A percentile compares a stretch with the other conserved stretches of the same genome.
phyloP scores from a whole-genome alignment of 1,140 invertebrate genomes.

The Harlomillsia oculata region DNA sequence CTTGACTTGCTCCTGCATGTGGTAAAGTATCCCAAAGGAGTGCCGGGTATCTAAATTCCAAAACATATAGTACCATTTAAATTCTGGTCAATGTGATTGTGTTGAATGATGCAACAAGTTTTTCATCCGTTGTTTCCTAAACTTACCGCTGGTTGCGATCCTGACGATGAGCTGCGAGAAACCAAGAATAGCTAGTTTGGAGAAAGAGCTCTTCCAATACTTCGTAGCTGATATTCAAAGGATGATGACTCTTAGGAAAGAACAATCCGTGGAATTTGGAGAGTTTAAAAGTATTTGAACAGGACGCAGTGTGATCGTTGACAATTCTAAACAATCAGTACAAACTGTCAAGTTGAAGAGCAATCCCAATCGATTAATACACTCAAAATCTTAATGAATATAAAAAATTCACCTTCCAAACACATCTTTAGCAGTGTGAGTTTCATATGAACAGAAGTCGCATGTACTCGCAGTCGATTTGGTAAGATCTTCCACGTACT shows the following conservation, averaged over 20 bases:
- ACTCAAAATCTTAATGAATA: neutral
- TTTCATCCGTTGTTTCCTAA: neutral
- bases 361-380: slow-evolving; percentile 1
- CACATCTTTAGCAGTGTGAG: slow-evolving; percentile 40
- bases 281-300: slow-evolving; percentile 46
- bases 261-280: slow-evolving; percentile 44
- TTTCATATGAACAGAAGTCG: slow-evolving; percentile 41
- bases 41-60: slow-evolving; percentile 39
- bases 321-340: slow-evolving; percentile 36
- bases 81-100: neutral
- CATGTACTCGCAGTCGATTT: slow-evolving; percentile 34
- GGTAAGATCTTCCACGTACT: slow-evolving; percentile 34
- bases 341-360: neutral
- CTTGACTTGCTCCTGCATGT: slow-evolving; percentile 45
- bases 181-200: slow-evolving; percentile 40
- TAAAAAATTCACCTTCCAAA: slow-evolving; percentile 38
- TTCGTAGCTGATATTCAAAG: slow-evolving; percentile 40
- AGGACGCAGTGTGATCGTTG: slow-evolving; percentile 39
- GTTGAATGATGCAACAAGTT: neutral
- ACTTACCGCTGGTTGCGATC: slow-evolving; percentile 34
- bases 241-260: slow-evolving; percentile 42
- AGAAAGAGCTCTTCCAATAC: slow-evolving; percentile 41
- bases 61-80: slow-evolving; percentile 30
- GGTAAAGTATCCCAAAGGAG: slow-evolving; percentile 45
- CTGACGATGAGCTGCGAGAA: slow-evolving; percentile 24